phyloP scores from a whole-genome alignment of 2,113 vertebrate genomes.

The Sclerurus mexicanus region DNA sequence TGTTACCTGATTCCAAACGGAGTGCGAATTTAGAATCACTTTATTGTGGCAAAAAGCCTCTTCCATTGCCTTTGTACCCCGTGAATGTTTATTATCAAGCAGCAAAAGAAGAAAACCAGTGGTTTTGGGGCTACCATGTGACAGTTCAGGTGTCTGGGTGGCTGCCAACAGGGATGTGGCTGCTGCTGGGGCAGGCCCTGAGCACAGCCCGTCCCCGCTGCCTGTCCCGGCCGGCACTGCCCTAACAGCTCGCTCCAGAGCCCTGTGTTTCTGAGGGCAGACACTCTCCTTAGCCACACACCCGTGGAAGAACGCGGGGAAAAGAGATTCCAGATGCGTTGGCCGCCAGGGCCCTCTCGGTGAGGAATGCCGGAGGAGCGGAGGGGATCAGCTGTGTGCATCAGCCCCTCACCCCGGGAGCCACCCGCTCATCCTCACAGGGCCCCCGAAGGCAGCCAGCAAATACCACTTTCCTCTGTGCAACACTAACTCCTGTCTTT shows the following conservation, averaged over 20 bases:
- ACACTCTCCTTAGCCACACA: conserved; percentile 3
- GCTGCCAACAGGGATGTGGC: background rate
- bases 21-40: background rate
- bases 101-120: background rate
- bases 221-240: background rate
- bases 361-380: background rate
- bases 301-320: background rate
- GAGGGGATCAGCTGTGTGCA: background rate
- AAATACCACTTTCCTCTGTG: background rate
- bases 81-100: background rate
- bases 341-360: background rate
- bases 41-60: background rate
- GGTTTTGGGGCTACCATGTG: background rate
- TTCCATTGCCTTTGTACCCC: background rate
- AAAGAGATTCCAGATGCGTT: conserved; percentile 53
- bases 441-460: background rate
- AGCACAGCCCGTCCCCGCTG: background rate
- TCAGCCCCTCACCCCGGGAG: background rate
- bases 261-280: conserved; percentile 18
- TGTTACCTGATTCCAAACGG: background rate
- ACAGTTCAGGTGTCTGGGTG: background rate
- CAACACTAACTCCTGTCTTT: background rate
- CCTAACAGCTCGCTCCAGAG: background rate
- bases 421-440: background rate
- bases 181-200: background rate